phyloP scores from a whole-genome alignment of 2,888 invertebrate genomes.

The Gibbula magus region DNA sequence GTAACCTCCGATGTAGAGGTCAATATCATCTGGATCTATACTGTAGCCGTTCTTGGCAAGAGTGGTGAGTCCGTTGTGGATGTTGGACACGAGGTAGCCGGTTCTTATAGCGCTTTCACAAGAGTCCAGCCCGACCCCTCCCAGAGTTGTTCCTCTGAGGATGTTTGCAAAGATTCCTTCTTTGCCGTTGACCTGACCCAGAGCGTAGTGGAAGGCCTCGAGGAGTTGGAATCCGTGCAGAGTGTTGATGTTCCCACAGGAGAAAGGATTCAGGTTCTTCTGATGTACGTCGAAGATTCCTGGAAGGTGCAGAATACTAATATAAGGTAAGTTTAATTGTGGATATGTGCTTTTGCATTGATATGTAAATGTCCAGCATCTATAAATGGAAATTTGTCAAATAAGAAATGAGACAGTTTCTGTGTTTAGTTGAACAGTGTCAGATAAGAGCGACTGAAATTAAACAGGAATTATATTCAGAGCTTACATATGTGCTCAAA shows the following conservation, averaged over 20 bases:
- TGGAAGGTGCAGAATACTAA: conserved; percentile 34
- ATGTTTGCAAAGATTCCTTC: conserved; percentile 63
- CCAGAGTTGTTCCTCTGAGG: conserved; percentile 62
- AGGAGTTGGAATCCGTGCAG: conserved; percentile 69
- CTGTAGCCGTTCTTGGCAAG: conserved; percentile 50
- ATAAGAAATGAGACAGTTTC: too few relatives aligned
- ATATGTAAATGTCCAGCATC: too few relatives aligned
- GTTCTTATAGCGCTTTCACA: conserved; percentile 64
- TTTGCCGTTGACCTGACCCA: conserved; percentile 65
- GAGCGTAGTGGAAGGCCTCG: conserved; percentile 71
- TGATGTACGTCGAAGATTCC: conserved; percentile 71
- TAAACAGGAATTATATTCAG: too few relatives aligned
- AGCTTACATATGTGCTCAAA: too few relatives aligned
- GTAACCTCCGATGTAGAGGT: conserved; percentile 65
- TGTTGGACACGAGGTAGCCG: conserved; percentile 69
- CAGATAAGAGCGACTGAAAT: too few relatives aligned
- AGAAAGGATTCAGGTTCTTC: conserved; percentile 56
- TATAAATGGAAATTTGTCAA: too few relatives aligned
- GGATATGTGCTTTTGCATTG: too few relatives aligned
- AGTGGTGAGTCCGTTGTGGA: conserved; percentile 59
- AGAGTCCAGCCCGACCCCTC: conserved; percentile 68
- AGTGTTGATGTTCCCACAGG: conserved; percentile 66
- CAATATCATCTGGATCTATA: conserved; percentile 60
- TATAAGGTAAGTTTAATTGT: too few relatives aligned
- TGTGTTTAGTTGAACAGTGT: too few relatives aligned